Base-by-base conservation (phyloP, 1,140 invertebrate genomes). In the Uloborus diversus region DNA sequence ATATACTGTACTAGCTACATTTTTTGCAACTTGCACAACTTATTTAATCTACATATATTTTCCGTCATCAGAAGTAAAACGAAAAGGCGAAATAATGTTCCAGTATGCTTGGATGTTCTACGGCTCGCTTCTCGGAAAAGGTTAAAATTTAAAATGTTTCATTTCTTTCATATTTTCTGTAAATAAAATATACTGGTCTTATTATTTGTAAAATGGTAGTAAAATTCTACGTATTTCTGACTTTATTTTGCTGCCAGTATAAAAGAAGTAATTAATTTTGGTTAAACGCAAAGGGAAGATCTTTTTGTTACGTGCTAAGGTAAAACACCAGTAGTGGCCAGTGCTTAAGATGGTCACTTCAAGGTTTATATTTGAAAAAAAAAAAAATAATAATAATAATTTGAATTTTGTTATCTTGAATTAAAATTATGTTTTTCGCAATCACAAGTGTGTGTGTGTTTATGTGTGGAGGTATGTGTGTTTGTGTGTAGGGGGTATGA, bases 21-120 rank as follows among this genome's bases (percentile, higher is more conserved):
- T 56, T 27, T 3, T 27, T 2, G 32, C 49, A 23, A 27, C 73
- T 11, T 9, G 9, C 3, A 11, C 37, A 4, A 25, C 62, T 0
- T 14, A 13, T 13, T 37, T 65, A 13, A 66, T 78, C 4, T 78
- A 78, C 27, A 25, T 65, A 0, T 4, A 20, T 20, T 14, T 51
- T 4, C 73, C 73, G 4, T 49, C 61, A 4, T 20, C 1, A 4
- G 2, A 53, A 4, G 66, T 56, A 32, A 49, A 27, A 57, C 3
- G 7, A 30, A 56, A 37, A 28, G 4, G 14, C 4, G 62, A 65
- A 66, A 35, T 35, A 1, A 65, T 57, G 23, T 28, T 35, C 9
- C 65, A 56, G 23, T 78, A 78, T 7, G 33, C 57, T 4, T 78
- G 73, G 73, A 25, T 47, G 32, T 66, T 66, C 23, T 42, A 65